Base-by-base conservation (phyloP, 2,797 vertebrate species). In the Tangara arthus region DNA sequence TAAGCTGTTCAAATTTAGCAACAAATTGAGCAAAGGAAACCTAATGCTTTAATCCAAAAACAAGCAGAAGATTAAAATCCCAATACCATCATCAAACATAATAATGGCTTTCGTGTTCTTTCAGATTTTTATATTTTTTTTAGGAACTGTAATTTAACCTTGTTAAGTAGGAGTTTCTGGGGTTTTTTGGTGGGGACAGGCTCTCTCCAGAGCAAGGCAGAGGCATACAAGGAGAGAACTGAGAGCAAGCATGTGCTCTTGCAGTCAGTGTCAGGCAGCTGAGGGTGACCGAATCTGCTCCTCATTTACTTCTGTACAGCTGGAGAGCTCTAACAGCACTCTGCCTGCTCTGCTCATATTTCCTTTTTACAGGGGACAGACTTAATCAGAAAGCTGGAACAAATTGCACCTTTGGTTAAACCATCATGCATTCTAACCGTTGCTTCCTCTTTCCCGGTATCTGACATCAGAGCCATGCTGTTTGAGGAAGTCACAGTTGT, bases 361-460 rank as follows among this genome's bases (percentile, higher is more conserved):
- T 96, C 90, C 56, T 88, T 94, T 94, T 80, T 90, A 87, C 82
- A 89, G 41, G 52, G 69, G 86, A 91, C 37, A 60, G 89, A 28
- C 57, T 89, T 95, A 85, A 93, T 93, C 82, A 94, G 95, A 95
- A 96, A 90, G 82, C 57, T 95, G 93, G 83, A 96, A 92, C 82
- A 94, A 91, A 92, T 11, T 88, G 86, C 86, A 84, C 72, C 87
- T 96, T 91, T 86, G 92, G 89, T 93, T 94, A 95, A 96, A 79
- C 76, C 86, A 72, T 89, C 59, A 57, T 56, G 73, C 71, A 81
- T 56, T 35, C 76, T 89, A 86, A 85, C 46, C 7, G 9, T 90
- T 64, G 64, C 89, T 89, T 94, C 92, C 95, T 95, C 86, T 88
- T 94, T 95, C 93, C 91, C 56, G 4, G 77, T 91, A 86, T 93